Conservation (phyloP, 1,140 invertebrate genomes). For the Heliothis subflexa region DNA sequence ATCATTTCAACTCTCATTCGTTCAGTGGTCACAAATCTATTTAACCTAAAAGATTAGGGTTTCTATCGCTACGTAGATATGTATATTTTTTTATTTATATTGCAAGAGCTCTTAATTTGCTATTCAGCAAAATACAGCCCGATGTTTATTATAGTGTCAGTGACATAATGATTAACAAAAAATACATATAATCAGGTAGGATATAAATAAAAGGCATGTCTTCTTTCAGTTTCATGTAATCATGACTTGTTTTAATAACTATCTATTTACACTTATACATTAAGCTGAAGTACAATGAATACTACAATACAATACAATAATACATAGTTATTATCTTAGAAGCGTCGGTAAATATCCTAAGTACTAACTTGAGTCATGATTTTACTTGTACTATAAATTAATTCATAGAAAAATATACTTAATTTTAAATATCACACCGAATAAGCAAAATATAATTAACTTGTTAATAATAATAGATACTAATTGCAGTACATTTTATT, state of each 20-base stretch:
- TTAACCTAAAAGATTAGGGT: no score
- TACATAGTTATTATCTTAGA: conserved; percentile 13
- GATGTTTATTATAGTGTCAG: no score
- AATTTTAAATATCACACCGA: conserved; percentile 51
- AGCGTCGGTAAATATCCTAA: conserved; percentile 34
- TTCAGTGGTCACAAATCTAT: no score
- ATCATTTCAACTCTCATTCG: no score
- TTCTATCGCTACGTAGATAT: no score
- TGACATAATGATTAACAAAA: neutral
- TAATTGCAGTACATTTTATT: conserved; percentile 7
- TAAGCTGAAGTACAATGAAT: conserved; percentile 14
- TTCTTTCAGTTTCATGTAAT: conserved; percentile 19
- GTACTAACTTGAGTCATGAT: conserved; percentile 42
- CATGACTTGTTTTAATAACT: conserved; percentile 37
- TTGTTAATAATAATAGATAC: conserved; percentile 21
- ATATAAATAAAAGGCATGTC: neutral
- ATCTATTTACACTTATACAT: conserved; percentile 40
- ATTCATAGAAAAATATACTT: conserved; percentile 43
- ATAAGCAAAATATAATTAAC: conserved; percentile 38
- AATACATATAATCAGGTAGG: neutral
- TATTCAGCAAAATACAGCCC: no score
- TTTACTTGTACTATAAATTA: conserved; percentile 45
- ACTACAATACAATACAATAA: conserved; percentile 27
- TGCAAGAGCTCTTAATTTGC: no score
- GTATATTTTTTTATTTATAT: no score